These are phyloP conservation scores for Leptoclinus maculatus DNA, from an alignment of 2,797 vertebrate species.

Conservation along the genomic window DNA sequence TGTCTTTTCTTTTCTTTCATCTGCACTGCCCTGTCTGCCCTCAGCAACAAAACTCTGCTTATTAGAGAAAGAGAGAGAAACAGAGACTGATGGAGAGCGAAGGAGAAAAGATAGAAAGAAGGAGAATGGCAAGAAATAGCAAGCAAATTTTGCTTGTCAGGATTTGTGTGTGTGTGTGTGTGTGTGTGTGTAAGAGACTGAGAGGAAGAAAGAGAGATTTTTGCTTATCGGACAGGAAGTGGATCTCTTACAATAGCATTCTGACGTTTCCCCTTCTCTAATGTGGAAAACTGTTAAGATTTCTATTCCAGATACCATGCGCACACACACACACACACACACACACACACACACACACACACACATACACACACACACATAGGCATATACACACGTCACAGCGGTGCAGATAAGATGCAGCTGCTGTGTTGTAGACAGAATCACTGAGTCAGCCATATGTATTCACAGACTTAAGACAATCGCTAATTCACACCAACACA, in stretches of 20 bases:
- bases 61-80: conserved; percentile 70
- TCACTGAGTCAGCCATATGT: conserved; percentile 82
- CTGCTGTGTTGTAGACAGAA: conserved; percentile 79
- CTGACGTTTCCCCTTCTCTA: conserved; percentile 78
- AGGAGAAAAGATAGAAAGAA: conserved; percentile 59
- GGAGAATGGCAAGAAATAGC: conserved; percentile 56
- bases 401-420: conserved; percentile 83
- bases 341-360: conserved; percentile 53
- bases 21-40: conserved; percentile 58
- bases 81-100: conserved; percentile 59
- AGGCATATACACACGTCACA: conserved; percentile 69
- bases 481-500: conserved; percentile 69
- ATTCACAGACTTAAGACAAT: conserved; percentile 82
- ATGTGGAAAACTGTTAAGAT: conserved; percentile 86
- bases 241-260: conserved; percentile 84
- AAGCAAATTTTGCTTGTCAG: conserved; percentile 76
- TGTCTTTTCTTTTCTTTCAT: conserved; percentile 60
- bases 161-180: conserved; percentile 63
- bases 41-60: conserved; percentile 65
- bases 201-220: conserved; percentile 74
- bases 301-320: conserved; percentile 82
- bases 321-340: conserved; percentile 53
- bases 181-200: conserved; percentile 32
- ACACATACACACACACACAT: conserved; percentile 46
- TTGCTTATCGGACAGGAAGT: conserved; percentile 86